These are phyloP conservation scores for Choristoneura rosaceana DNA, from an alignment of 2,888 invertebrate genomes.

Conservation along the genomic window DNA sequence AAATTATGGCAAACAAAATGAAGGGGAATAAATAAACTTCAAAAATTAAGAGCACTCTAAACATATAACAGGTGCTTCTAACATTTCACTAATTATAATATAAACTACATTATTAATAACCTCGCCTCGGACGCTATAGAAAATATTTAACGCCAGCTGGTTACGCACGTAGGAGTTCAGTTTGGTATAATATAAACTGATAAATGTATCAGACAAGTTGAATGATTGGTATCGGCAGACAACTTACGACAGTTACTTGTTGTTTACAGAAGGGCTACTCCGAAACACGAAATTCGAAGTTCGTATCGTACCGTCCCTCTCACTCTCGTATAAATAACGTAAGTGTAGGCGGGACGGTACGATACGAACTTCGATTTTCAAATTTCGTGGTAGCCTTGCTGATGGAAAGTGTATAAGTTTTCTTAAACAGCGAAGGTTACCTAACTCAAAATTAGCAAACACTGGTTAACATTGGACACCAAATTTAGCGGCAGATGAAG, in stretches of 20 bases:
- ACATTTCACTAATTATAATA: constrained; percentile 20
- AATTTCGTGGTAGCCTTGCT: no score
- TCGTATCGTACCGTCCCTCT: no score
- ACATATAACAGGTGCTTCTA: constrained; percentile 9
- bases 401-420: constrained; percentile 1
- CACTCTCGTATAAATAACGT: no score
- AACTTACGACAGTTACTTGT: background rate
- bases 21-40: background rate
- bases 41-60: background rate
- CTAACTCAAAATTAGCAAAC: constrained; percentile 1
- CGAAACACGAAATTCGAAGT: no score
- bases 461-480: constrained; percentile 24
- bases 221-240: background rate
- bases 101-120: constrained; percentile 29
- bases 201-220: constrained; percentile 12
- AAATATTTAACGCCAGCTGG: constrained; percentile 31
- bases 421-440: background rate
- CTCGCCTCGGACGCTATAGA: constrained; percentile 41
- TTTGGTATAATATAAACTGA: constrained; percentile 12
- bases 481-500: constrained; percentile 16
- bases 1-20: background rate
- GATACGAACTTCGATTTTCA: no score
- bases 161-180: constrained; percentile 17
- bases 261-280: constrained; percentile 4
- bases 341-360: no score